phyloP scores from a whole-genome alignment of 1,140 invertebrate genomes.

The Macrotrachela quadricornifera region DNA sequence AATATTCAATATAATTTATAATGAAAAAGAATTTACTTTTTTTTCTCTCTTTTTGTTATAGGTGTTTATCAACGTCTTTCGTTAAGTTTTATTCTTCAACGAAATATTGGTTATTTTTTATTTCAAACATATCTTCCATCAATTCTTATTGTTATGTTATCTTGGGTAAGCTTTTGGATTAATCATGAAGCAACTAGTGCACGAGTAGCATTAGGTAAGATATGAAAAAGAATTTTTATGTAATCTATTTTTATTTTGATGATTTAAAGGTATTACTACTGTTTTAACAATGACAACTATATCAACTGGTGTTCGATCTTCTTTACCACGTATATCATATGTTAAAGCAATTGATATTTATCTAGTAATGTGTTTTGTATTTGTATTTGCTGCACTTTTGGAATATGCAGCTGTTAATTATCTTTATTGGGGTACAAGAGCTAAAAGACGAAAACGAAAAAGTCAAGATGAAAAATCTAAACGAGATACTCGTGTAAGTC shows the following conservation, averaged over 20 bases:
- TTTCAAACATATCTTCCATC: conserved; percentile 60
- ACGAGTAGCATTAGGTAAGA: conserved; percentile 47
- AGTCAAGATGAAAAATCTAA: no score
- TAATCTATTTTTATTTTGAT: no score
- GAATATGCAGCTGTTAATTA: conserved; percentile 97
- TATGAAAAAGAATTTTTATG: neutral
- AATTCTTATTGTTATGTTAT: conserved; percentile 58
- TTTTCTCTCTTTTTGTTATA: conserved; percentile 14
- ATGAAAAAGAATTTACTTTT: no score
- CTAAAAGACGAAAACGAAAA: conserved; percentile 40
- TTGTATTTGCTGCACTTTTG: conserved; percentile 82
- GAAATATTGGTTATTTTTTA: conserved; percentile 59
- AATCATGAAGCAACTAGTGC: conserved; percentile 59
- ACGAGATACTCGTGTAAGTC: no score
- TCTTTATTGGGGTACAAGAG: conserved; percentile 83
- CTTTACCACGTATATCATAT: conserved; percentile 80
- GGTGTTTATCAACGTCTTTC: conserved; percentile 64
- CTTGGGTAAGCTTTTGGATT: conserved; percentile 72
- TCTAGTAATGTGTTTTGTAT: conserved; percentile 93
- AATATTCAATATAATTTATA: no score
- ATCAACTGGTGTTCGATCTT: conserved; percentile 80
- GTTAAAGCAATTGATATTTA: conserved; percentile 98
- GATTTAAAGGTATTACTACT: conserved; percentile 67
- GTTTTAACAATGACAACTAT: conserved; percentile 97
- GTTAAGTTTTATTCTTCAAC: conserved; percentile 52